A percentile compares a stretch with the other conserved stretches of the same genome.
phyloP scores from a whole-genome alignment of 2,797 vertebrate genomes.

The Crypturellus tataupa region DNA sequence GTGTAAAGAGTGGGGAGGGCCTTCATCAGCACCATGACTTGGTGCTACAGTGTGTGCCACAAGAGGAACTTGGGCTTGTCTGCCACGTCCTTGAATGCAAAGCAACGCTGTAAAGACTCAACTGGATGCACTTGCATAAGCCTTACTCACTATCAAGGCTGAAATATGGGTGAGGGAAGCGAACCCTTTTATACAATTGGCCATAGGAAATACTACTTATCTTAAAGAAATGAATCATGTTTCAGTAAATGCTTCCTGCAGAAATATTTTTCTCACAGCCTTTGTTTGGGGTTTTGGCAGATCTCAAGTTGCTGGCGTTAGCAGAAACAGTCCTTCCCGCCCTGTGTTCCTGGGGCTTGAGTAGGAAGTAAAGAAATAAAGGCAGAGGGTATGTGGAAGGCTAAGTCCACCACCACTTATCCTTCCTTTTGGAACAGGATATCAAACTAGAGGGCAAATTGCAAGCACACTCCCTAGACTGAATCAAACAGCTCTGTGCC shows the following conservation, averaged over 20 bases:
- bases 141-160: neutral
- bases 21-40: neutral
- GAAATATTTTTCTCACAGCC: slow-evolving; percentile 64
- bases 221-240: slow-evolving; percentile 57
- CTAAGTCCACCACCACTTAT: neutral
- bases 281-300: slow-evolving; percentile 64
- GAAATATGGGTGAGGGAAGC: neutral
- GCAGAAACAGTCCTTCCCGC: slow-evolving; percentile 4
- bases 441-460: neutral
- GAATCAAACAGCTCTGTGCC: neutral
- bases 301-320: slow-evolving; percentile 48
- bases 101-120: neutral
- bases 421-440: neutral
- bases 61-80: accelerated
- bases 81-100: accelerated
- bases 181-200: slow-evolving; percentile 20
- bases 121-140: neutral
- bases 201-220: neutral
- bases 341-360: slow-evolving; percentile 29
- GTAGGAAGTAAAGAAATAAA: slow-evolving; percentile 27
- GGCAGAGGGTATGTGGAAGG: neutral
- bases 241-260: slow-evolving; percentile 55
- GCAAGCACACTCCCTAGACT: neutral
- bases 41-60: neutral
- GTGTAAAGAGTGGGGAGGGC: neutral